These are phyloP conservation scores for Hippocampus mohnikei DNA, from an alignment of 2,113 vertebrate species.

Conservation along the genomic window DNA sequence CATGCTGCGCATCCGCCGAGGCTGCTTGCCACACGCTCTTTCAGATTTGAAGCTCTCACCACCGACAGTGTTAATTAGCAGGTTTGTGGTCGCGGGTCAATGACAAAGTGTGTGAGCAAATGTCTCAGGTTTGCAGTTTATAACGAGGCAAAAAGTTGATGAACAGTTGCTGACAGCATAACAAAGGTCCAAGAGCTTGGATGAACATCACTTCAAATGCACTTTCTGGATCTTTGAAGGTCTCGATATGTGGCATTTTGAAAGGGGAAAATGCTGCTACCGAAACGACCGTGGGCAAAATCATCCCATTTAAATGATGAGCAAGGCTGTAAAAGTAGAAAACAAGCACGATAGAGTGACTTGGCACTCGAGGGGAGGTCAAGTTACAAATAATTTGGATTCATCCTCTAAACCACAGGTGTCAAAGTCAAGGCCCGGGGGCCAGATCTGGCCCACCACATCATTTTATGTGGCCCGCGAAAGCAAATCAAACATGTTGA, in stretches of 20 bases:
- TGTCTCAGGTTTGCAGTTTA: background rate
- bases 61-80: constrained; percentile 33
- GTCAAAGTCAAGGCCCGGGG: no score
- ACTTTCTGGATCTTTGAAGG: background rate
- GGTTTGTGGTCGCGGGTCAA: constrained; percentile 23
- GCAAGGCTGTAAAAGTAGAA: background rate
- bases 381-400: background rate
- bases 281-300: background rate
- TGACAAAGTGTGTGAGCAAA: background rate
- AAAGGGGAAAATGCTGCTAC: background rate
- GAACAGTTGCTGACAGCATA: background rate
- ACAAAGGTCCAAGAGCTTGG: no score
- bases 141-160: background rate
- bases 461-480: no score
- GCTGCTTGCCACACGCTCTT: constrained; percentile 29
- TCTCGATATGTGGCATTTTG: background rate
- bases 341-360: background rate
- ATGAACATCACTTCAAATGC: background rate
- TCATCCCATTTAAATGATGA: background rate
- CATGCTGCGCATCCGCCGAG: constrained; percentile 23
- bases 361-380: background rate
- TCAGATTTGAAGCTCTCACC: constrained; percentile 37
- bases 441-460: no score
- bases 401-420: background rate
- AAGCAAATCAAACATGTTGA: no score